Evolutionary conservation across 2,888 invertebrate species (phyloP).

Genomic region (Willowsia nigromaculata): DNA sequence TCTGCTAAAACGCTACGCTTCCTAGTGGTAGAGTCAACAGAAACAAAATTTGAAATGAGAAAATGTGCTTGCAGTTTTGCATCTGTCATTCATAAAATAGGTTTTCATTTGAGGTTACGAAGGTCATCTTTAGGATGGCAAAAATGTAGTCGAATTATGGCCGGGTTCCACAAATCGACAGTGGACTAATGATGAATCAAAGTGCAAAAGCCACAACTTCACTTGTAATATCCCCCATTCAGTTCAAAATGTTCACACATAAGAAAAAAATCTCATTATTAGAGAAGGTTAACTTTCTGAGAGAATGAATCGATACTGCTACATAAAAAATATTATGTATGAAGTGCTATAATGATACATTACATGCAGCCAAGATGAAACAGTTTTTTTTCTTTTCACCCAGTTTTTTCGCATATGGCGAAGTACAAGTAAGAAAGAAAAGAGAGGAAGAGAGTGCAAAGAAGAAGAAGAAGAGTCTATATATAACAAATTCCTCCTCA

Average conservation of each 20-base stretch:
- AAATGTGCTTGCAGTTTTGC: not conserved
- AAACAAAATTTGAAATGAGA: constrained; percentile 11
- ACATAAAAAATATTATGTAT: constrained; percentile 32
- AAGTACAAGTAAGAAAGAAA: not conserved
- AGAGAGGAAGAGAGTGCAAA: not conserved
- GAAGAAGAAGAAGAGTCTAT: constrained; percentile 16
- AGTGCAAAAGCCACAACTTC: not conserved
- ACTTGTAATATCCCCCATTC: not conserved
- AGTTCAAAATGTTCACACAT: not conserved
- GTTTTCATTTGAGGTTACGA: not conserved
- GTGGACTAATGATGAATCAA: not conserved
- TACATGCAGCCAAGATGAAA: not conserved
- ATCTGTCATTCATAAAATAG: not conserved
- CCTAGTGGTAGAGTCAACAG: not conserved
- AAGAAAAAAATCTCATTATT: not conserved
- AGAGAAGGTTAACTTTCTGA: not conserved
- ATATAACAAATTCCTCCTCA: constrained; percentile 49
- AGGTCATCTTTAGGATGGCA: not conserved
- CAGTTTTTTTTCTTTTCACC: not conserved
- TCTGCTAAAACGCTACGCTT: not conserved
- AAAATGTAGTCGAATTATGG: too few species aligned
- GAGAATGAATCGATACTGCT: not conserved
- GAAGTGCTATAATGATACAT: constrained; percentile 37
- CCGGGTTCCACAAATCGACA: not conserved
- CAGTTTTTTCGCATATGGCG: not conserved